phyloP scores from a whole-genome alignment of 2,888 invertebrate species.

The Pollenia griseotomentosa region DNA sequence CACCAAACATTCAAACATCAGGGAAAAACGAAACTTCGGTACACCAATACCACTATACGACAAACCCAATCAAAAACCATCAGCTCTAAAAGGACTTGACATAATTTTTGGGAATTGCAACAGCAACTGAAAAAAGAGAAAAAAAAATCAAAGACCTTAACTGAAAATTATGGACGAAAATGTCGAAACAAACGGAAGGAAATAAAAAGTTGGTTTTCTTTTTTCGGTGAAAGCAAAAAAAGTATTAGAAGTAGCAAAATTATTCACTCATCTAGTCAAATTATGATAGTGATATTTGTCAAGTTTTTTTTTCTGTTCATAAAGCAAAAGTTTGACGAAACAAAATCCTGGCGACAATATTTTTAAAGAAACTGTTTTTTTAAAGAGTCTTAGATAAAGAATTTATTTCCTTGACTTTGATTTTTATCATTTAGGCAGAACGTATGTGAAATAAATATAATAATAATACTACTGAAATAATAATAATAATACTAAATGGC shows the following conservation, averaged over 20 bases:
- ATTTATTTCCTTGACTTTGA: no score
- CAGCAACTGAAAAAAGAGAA: background rate
- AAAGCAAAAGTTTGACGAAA: slow-evolving; percentile 36
- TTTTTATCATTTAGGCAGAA: no score
- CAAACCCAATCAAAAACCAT: slow-evolving; percentile 25
- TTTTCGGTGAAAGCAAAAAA: background rate
- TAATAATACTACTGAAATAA: no score
- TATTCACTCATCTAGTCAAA: slow-evolving; percentile 20
- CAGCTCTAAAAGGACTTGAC: slow-evolving; percentile 38
- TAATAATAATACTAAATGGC: no score
- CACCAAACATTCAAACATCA: background rate
- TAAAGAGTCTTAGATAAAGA: no score
- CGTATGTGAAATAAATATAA: no score
- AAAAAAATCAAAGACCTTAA: background rate
- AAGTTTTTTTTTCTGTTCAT: background rate
- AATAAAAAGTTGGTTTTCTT: background rate
- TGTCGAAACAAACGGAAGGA: slow-evolving; percentile 5
- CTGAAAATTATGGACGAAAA: background rate
- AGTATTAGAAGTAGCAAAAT: background rate
- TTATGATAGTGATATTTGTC: slow-evolving; percentile 39
- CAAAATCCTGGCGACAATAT: background rate
- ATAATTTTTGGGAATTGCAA: slow-evolving; percentile 25
- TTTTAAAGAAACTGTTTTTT: background rate
- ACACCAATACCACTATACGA: background rate
- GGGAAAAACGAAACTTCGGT: background rate